phyloP scores from a whole-genome alignment of 2,113 vertebrate genomes.

The Pitta sordida region DNA sequence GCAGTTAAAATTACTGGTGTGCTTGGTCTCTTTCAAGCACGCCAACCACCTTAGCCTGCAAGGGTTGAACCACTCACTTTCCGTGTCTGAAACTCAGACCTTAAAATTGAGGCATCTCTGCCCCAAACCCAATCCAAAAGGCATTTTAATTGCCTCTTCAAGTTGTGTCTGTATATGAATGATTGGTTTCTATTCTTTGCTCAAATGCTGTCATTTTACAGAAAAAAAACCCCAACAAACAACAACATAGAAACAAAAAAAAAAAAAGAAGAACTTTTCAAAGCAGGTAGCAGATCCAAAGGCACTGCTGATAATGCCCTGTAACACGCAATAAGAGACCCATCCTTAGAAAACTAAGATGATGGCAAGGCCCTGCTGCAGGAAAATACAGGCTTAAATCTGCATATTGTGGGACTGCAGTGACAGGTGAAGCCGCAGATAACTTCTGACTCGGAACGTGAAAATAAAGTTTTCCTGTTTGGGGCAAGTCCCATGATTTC shows the following conservation, averaged over 20 bases:
- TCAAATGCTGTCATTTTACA: background rate
- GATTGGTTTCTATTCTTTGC: background rate
- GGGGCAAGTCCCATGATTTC: background rate
- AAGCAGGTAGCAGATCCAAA: background rate
- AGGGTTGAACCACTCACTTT: background rate
- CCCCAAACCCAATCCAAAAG: background rate
- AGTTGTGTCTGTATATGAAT: background rate
- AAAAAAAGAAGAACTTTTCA: background rate
- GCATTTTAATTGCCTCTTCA: background rate
- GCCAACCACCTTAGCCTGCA: background rate
- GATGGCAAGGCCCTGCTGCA: background rate
- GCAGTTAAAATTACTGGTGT: background rate
- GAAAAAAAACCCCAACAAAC: background rate
- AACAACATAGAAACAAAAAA: background rate
- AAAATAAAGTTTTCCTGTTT: background rate
- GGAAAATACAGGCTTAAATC: background rate
- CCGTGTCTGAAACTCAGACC: background rate
- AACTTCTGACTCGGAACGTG: background rate
- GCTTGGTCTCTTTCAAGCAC: background rate
- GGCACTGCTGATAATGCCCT: background rate
- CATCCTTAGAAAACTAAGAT: background rate
- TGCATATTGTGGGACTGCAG: background rate
- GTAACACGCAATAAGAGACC: rapidly evolving
- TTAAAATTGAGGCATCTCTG: background rate
- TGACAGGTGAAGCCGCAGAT: background rate